Base-by-base conservation (phyloP, 2,797 vertebrate genomes). In the Anniella stebbinsi region DNA sequence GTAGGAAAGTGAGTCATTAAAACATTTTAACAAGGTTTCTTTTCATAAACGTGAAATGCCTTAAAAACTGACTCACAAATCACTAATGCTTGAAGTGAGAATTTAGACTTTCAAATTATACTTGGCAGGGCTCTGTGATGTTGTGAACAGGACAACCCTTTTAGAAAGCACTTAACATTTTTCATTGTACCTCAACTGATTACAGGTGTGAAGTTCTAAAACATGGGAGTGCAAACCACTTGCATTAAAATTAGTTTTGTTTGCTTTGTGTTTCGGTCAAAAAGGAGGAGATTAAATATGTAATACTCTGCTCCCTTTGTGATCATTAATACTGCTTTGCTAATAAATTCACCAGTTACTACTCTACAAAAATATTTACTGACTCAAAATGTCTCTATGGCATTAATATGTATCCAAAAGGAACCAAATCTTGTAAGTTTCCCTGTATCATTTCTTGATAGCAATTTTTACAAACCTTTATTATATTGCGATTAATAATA, bases 161-260 rank as follows among this genome's bases (percentile, higher is more conserved):
- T 5, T 41, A 63, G 75, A 87, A 84, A 84, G 80, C 51, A 48
- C 2, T 21, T 67, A 30, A 36, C 6, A 21, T 17, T 10, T 36
- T 23, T 54, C 36, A 0, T 57, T 38, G 6, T 7, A 23, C 3
- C 88, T 87, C 89, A 92, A 17, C 57, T 88, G 67, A 8, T 92
- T 87, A 38, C 51, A 81, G 23, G 87, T 75, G 54, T 86, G 66
- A 25, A 11, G 89, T 30, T 89, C 92, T 54, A 83, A 85, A 84
- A 93, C 33, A 73, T 89, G 51, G 87, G n/a, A 88, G 88, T 78
- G 21, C 10, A 89, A 54, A 33, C 54, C 25, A 38, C 11, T 25
- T 69, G 38, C n/a, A 28, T 82, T 82, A 36, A 82, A 63, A 15
- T 63, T 15, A 36, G 36, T 30, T 69, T 84, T 67, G 7, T 2